Base-by-base conservation (phyloP, 2,888 invertebrate genomes). In the Dicyrtomina minuta region DNA sequence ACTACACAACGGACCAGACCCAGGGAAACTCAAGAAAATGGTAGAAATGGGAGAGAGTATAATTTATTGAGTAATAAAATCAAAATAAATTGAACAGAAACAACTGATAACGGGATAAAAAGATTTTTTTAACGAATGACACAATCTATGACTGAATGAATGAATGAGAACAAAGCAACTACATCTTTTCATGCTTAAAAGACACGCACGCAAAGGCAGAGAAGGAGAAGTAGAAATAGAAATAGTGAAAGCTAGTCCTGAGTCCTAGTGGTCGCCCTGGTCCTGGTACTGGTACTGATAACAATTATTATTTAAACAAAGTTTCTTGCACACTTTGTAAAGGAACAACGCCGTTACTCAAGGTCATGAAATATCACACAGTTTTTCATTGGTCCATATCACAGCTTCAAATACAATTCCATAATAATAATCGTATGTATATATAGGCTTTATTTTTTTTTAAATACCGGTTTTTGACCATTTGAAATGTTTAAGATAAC, bases 11-110 rank as follows among this genome's bases (percentile, higher is more conserved):
- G 39, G 39, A 12, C 3, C 20, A 20, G 17, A 53, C n/a, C 6
- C n/a, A n/a, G n/a, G 13, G 20, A 20, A 20, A 22, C 13, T 43
- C n/a, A 27, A 27, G 22, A 22, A 58, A 58, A 58, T 15, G 60
- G 24, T 12, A 22, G 17, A 17, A 33, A 4, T n/a, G 33, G 55
- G 3, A 12, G 51, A 39, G 17, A 58, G 39, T n/a, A 55, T 20
- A 65, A 55, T 53, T 65, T 65, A 65, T 65, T 65, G 65, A 51
- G 51, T 41, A 55, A 51, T 55, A 60, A 60, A 53, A 27, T 17
- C 65, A 65, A 62, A 65, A 51, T 65, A 65, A 65, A 65, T 65
- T 65, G 65, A 65, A 65, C 65, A 65, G 65, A 65, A 65, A 65
- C 53, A 65, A 51, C 22, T 55, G 65, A 65, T 65, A 65, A 55